A percentile compares a stretch with the other conserved stretches of the same genome.
Conservation (phyloP, 1,140 invertebrate species). For the Drosophila watanabei region DNA sequence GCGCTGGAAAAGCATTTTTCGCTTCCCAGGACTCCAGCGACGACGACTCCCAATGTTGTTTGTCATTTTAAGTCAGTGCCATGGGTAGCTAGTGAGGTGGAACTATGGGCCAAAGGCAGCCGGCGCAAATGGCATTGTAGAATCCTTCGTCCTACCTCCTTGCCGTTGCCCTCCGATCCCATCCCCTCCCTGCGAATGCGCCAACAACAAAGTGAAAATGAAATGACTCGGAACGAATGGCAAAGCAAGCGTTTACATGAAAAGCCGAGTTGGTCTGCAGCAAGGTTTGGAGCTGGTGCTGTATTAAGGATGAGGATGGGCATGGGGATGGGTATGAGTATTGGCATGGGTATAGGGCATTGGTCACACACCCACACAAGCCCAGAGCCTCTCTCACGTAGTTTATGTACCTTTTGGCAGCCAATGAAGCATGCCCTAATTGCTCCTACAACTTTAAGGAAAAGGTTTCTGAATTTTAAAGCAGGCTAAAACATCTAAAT, state of each 20-base stretch:
- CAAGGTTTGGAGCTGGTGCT: conserved; percentile 9
- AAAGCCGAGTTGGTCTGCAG: conserved; percentile 51
- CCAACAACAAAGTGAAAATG: conserved; percentile 83
- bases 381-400: conserved; percentile 47
- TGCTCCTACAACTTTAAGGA: conserved; percentile 65
- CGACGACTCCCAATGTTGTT: conserved; percentile 74
- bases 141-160: conserved; percentile 24
- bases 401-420: conserved; percentile 77
- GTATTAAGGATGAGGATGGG: conserved; percentile 8
- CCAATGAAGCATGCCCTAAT: conserved; percentile 79
- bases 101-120: conserved; percentile 68
- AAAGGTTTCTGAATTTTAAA: conserved; percentile 46
- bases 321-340: background rate
- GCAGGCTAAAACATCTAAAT: conserved; percentile 1
- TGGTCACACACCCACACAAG: conserved; percentile 37
- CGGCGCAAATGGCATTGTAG: conserved; percentile 60
- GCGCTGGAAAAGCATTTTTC: conserved; percentile 70
- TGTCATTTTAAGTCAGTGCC: conserved; percentile 81
- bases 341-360: background rate
- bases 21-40: conserved; percentile 49
- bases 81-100: conserved; percentile 82
- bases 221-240: conserved; percentile 84
- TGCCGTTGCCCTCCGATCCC: background rate
- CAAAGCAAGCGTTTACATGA: conserved; percentile 80
- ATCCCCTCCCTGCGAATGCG: conserved; percentile 38